Conservation (phyloP, 2,888 invertebrate species). For the Leuctra nigra region DNA sequence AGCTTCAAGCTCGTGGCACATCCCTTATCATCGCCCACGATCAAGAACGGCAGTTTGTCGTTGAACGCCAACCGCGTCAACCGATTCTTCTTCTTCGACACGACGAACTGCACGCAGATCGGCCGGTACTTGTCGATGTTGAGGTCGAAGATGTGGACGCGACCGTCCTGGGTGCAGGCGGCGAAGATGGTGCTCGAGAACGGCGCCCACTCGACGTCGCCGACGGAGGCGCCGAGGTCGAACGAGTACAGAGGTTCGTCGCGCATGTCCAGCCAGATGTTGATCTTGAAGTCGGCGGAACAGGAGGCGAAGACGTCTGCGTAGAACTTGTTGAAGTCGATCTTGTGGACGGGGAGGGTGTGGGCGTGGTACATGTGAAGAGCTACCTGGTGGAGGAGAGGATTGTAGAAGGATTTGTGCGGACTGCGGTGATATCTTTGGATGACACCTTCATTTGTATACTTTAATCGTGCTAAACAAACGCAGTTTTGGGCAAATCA, state of each 20-base stretch:
- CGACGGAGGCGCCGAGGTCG: constrained; percentile 44
- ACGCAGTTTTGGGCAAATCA: no score
- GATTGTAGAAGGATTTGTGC: no score
- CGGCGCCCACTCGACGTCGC: constrained; percentile 48
- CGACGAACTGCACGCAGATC: constrained; percentile 44
- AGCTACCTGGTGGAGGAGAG: no score
- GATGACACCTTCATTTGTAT: no score
- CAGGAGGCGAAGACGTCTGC: constrained; percentile 87
- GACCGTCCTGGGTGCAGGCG: constrained; percentile 45
- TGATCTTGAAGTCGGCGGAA: constrained; percentile 90
- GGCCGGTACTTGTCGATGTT: constrained; percentile 45
- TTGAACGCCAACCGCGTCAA: constrained; percentile 41
- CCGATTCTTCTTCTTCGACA: constrained; percentile 43
- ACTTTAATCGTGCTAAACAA: no score
- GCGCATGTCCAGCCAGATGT: constrained; percentile 89
- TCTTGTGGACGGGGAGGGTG: constrained; percentile 82
- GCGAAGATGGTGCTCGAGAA: constrained; percentile 48
- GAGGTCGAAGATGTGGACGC: constrained; percentile 42
- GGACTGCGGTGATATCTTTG: no score
- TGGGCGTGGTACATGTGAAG: constrained; percentile 69
- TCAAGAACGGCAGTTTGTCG: constrained; percentile 26
- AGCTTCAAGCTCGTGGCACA: constrained; percentile 78
- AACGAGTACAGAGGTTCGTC: constrained; percentile 48
- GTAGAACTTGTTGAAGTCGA: constrained; percentile 83
- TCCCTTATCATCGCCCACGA: constrained; percentile 54